Base-by-base conservation (phyloP, 2,113 vertebrate species). In the Lophotis ruficrista region DNA sequence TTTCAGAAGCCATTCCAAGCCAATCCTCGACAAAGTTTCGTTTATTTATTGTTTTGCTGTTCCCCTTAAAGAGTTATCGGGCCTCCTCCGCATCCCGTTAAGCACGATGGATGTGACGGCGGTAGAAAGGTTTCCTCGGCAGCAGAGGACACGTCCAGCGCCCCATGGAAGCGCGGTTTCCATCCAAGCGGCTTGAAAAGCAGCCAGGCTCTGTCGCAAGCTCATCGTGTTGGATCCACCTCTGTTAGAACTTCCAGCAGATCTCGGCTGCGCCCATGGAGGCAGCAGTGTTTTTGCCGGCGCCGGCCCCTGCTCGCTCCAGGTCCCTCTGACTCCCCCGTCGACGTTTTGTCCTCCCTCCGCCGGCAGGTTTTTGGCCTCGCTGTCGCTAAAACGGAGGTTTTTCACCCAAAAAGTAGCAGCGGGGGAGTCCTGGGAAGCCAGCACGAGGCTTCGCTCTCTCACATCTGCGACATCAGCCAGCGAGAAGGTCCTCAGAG, bases 371-470 rank as follows among this genome's bases (percentile, higher is more conserved):
- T 35, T 64, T 64, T 57, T 65, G 51, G 27, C 64, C 57, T 56
- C 57, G 3, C 6, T 6, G 1, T 19, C 18, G 2, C 30, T 43
- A 61, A 90, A 53, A 37, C 0, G 0, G 37, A 43, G 45, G 51
- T 2, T 58, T 72, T 37, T 28, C 43, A 8, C 38, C 37, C 35
- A 20, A 58, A 82, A 87, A 65, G 22, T 8, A 22, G 16, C 1
- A 15, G 4, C 0, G 1, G 20, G 18, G 30, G 41, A 71, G 50
- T 14, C 27, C 28, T 6, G 33, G 47, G 54, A 61, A 35, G 27
- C 28, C 47, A 43, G 41, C 41, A 15, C 24, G 6, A 27, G 12
- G 41, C 60, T 27, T 19, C 33, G 35, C 30, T 37, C 47, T 21
- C 14, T 24, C 5, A 5, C 57, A 50, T 30, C 35, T 20, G 54